Evolutionary conservation across 1,140 invertebrate genomes (phyloP).

Genomic region (Tetramorium parvispinum): DNA sequence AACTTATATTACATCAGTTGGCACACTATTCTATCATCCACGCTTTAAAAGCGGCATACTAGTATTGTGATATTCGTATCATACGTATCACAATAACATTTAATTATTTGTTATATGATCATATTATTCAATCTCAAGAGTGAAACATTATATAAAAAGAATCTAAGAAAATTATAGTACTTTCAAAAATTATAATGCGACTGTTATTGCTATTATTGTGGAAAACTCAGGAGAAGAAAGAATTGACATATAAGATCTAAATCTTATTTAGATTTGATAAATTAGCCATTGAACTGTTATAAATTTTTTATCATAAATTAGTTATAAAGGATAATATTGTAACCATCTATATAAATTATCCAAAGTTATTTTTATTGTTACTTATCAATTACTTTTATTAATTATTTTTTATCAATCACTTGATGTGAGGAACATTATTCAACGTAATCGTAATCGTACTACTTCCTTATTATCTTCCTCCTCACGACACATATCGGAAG

Average conservation of each 20-base stretch:
- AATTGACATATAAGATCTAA: background rate
- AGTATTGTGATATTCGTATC: constrained; percentile 14
- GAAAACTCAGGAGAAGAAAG: background rate
- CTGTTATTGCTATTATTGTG: background rate
- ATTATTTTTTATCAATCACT: background rate
- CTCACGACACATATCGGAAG: background rate
- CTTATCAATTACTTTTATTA: background rate
- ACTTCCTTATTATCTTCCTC: background rate
- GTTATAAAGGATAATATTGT: background rate
- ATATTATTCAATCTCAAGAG: no score
- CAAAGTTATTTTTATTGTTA: background rate
- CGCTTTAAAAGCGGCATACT: background rate
- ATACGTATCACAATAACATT: constrained; percentile 26
- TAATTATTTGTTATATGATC: background rate
- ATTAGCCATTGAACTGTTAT: background rate
- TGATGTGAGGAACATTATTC: background rate
- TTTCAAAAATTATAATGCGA: background rate
- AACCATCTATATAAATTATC: background rate
- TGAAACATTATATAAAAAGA: background rate
- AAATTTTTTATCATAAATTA: background rate
- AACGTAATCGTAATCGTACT: background rate
- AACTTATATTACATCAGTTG: constrained; percentile 36
- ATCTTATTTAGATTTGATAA: constrained; percentile 2
- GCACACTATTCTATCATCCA: constrained; percentile 26
- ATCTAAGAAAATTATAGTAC: background rate